Conservation (phyloP, 2,797 vertebrate species). For the Allobates femoralis region DNA sequence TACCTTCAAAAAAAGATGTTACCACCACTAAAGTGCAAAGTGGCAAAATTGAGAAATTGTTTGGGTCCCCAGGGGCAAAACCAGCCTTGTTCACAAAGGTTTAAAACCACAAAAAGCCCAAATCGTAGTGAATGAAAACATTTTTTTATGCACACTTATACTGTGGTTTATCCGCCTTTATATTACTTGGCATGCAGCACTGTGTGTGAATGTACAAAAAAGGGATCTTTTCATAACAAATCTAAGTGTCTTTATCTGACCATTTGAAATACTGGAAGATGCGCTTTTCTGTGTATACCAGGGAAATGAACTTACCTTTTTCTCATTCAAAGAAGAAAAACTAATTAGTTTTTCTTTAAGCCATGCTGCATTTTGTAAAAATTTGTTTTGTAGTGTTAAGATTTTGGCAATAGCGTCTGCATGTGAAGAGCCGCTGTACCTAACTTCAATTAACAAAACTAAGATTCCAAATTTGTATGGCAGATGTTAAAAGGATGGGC, state of each 20-base stretch:
- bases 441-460: conserved; percentile 52
- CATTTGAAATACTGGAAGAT: conserved; percentile 1
- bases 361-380: conserved; percentile 27
- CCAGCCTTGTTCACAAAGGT: too few species aligned
- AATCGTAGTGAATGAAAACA: neutral
- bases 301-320: neutral
- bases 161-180: neutral
- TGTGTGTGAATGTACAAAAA: neutral
- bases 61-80: too few species aligned
- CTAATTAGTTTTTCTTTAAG: conserved; percentile 18
- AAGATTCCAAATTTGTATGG: neutral
- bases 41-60: too few species aligned
- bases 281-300: neutral
- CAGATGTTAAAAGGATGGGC: conserved; percentile 37
- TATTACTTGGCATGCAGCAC: neutral
- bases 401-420: conserved; percentile 39
- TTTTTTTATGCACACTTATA: neutral
- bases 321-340: conserved; percentile 3
- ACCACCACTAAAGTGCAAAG: too few species aligned
- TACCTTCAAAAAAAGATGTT: too few species aligned
- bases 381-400: conserved; percentile 31
- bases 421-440: conserved; percentile 27
- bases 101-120: too few species aligned
- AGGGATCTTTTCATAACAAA: conserved; percentile 2
- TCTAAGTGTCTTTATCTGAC: neutral